These are phyloP conservation scores for Prietella phreatophila DNA, from an alignment of 2,113 vertebrate genomes.

Conservation along the genomic window DNA sequence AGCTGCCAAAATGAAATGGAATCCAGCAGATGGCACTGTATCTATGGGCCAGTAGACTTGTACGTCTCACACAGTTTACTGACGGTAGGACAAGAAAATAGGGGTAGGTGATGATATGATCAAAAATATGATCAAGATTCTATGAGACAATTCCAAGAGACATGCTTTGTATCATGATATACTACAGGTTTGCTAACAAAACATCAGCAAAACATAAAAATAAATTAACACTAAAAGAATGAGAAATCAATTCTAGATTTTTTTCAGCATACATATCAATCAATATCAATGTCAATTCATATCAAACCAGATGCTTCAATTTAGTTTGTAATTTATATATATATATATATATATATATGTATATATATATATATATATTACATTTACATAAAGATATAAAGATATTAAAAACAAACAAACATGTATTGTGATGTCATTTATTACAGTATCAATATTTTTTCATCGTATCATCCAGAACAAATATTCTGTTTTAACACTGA, in stretches of 20 bases:
- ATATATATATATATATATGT: no score
- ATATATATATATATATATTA: no score
- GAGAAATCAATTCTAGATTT: not conserved
- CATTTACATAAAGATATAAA: not conserved
- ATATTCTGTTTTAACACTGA: not conserved
- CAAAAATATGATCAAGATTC: not conserved
- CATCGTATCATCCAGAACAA: not conserved
- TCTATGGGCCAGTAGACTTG: not conserved
- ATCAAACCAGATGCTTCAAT: not conserved
- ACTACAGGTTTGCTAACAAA: not conserved
- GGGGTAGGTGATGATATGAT: not conserved
- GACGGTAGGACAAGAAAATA: slow-evolving; percentile 12
- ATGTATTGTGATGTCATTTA: not conserved
- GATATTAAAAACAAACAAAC: not conserved
- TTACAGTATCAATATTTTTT: not conserved
- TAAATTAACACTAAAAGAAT: not conserved
- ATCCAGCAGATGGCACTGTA: slow-evolving; percentile 42
- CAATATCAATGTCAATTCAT: not conserved
- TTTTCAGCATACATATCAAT: not conserved
- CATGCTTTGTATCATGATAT: not conserved
- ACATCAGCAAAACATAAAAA: not conserved
- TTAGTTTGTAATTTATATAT: not conserved
- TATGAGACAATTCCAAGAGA: not conserved
- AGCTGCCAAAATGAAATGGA: not conserved
- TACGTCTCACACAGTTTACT: not conserved